A percentile compares a stretch with the other conserved stretches of the same genome.
Evolutionary conservation across 2,888 invertebrate species (phyloP).

Genomic region (Adela reaumurella): DNA sequence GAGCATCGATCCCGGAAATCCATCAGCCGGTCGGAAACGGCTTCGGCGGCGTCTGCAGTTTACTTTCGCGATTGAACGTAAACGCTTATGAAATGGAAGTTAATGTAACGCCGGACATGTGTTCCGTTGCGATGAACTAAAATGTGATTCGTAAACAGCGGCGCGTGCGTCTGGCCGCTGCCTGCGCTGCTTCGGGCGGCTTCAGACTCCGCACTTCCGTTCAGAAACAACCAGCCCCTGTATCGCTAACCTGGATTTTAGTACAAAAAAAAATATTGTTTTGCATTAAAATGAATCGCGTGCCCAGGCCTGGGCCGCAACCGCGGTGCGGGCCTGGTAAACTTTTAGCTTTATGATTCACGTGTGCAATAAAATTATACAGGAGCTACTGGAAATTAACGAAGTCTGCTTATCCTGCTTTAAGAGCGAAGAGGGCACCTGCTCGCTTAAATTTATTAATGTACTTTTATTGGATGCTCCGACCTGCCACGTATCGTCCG

Average conservation of each 20-base stretch:
- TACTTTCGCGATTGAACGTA: neutral
- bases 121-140: neutral
- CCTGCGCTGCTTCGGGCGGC: too few relatives aligned
- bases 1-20: neutral
- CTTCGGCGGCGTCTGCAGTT: neutral
- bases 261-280: neutral
- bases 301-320: neutral
- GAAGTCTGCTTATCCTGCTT: too few relatives aligned
- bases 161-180: neutral
- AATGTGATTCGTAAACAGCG: neutral
- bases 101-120: neutral
- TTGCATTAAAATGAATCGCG: neutral
- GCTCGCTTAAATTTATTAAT: too few relatives aligned
- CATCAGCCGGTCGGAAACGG: neutral
- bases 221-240: neutral
- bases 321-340: neutral
- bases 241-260: neutral
- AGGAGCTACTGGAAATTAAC: too few relatives aligned
- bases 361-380: neutral
- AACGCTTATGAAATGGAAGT: neutral
- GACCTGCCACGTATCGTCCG: too few relatives aligned
- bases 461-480: too few relatives aligned
- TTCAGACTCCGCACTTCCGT: neutral
- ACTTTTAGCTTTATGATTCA: neutral
- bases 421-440: too few relatives aligned